A percentile compares a stretch with the other conserved stretches of the same genome.
phyloP scores from a whole-genome alignment of 2,797 vertebrate species.

The Fistularia tabacaria region DNA sequence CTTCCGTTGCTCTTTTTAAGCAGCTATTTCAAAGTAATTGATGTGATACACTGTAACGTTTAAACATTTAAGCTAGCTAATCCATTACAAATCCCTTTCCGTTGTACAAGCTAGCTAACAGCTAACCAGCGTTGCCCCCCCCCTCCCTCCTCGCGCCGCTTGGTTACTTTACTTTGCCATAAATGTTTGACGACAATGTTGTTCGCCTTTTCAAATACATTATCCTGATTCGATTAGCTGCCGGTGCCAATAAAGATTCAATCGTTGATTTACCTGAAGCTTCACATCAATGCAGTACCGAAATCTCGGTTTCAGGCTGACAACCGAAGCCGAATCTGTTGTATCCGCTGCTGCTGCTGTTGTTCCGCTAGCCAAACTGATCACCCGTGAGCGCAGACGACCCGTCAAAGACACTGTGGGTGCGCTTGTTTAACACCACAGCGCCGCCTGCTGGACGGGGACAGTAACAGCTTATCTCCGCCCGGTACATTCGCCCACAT shows the following conservation, averaged over 20 bases:
- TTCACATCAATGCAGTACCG: conserved; percentile 23
- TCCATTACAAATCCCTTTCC: conserved; percentile 58
- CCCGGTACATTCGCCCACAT: no score
- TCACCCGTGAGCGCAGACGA: conserved; percentile 29
- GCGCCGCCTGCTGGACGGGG: conserved; percentile 15
- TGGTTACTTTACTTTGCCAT: conserved; percentile 17
- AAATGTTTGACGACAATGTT: conserved; percentile 9
- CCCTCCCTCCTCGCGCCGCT: not conserved
- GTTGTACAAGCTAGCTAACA: conserved; percentile 53
- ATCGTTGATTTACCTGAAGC: conserved; percentile 32
- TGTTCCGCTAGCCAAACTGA: conserved; percentile 56
- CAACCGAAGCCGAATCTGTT: conserved; percentile 46
- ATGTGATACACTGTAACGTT: conserved; percentile 17
- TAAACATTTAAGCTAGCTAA: conserved; percentile 47
- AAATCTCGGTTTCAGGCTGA: conserved; percentile 52
- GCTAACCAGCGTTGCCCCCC: conserved; percentile 32
- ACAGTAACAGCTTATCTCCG: no score
- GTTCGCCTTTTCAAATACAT: not conserved
- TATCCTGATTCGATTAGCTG: no score
- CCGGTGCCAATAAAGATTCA: not conserved
- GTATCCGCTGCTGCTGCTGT: conserved; percentile 51
- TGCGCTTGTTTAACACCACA: conserved; percentile 44
- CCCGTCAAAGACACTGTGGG: conserved; percentile 7
- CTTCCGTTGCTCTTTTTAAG: no score
- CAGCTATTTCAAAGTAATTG: not conserved